Conservation (phyloP, 2,113 vertebrate species). For the Onychostruthus taczanowskii region DNA sequence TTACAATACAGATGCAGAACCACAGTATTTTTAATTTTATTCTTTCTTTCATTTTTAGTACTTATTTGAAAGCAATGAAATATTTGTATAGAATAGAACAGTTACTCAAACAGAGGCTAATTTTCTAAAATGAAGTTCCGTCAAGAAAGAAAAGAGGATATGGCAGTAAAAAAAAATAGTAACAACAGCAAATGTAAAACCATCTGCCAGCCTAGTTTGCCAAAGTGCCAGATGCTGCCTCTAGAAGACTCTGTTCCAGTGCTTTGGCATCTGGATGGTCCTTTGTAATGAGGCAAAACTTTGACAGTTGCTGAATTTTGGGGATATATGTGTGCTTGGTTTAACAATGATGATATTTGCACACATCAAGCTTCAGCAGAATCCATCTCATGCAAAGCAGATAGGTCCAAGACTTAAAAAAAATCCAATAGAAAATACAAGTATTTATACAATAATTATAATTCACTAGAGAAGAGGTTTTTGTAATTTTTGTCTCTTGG, state of each 20-base stretch:
- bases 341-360: neutral
- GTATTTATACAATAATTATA: neutral
- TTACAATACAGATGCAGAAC: neutral
- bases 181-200: neutral
- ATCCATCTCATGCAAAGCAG: neutral
- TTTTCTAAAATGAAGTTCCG: neutral
- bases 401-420: neutral
- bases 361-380: neutral
- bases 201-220: neutral
- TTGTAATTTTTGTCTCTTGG: neutral
- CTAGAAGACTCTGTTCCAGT: neutral
- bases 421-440: neutral
- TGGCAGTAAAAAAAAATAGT: neutral
- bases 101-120: neutral
- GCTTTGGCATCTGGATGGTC: neutral
- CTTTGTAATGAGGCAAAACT: neutral
- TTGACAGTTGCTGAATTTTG: neutral
- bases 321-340: neutral
- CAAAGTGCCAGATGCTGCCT: slow-evolving; percentile 5
- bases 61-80: neutral
- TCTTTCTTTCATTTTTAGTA: neutral
- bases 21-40: neutral
- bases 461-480: neutral
- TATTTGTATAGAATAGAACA: neutral
- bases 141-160: neutral